These are phyloP conservation scores for Microcebus lehilahytsara DNA, from an alignment of 2,113 vertebrate species.

Conservation along the genomic window DNA sequence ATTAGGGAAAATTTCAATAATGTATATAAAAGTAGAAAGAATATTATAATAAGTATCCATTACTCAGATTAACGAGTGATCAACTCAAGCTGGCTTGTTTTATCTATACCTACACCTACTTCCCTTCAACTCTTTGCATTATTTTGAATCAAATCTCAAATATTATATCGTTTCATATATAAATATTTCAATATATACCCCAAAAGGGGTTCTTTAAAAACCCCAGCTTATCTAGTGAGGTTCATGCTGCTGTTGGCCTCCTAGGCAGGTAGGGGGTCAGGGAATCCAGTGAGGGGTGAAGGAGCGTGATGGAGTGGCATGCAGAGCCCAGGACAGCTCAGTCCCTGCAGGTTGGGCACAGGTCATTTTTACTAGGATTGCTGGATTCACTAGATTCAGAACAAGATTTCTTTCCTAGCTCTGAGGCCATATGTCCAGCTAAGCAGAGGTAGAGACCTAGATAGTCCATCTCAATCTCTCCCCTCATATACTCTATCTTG, in stretches of 20 bases:
- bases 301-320: not conserved
- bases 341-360: not conserved
- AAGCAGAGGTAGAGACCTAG: not conserved
- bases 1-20: not conserved
- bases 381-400: not conserved
- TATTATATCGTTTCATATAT: not conserved
- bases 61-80: not conserved
- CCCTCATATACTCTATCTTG: not conserved
- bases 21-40: not conserved
- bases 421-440: not conserved
- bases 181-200: not conserved
- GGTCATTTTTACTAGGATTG: too few relatives aligned
- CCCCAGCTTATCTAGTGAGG: not conserved
- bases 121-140: not conserved
- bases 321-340: not conserved
- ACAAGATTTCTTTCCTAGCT: not conserved
- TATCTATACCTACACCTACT: not conserved
- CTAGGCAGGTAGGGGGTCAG: not conserved
- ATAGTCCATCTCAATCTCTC: not conserved
- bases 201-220: not conserved
- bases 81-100: not conserved
- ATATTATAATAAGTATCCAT: not conserved
- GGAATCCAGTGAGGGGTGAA: not conserved
- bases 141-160: not conserved
- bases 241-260: not conserved